These are phyloP conservation scores for Hyperopisus bebe DNA, from an alignment of 2,113 vertebrate species.

Conservation along the genomic window DNA sequence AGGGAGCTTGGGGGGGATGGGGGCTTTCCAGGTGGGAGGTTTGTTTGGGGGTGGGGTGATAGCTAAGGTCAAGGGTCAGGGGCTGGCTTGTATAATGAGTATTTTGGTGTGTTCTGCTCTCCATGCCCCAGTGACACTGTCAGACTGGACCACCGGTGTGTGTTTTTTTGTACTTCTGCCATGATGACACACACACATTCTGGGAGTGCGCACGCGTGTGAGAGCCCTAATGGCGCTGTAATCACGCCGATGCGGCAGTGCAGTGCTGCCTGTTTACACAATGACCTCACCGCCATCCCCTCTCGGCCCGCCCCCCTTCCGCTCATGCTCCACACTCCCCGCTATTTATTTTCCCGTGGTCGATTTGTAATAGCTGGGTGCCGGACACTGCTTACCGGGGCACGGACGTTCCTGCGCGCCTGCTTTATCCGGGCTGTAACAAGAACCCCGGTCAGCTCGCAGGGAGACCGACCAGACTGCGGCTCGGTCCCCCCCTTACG, in stretches of 20 bases:
- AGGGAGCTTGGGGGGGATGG: slow-evolving; percentile 25
- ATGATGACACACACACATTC: background rate
- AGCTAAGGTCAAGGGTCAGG: background rate
- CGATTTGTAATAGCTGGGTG: slow-evolving; percentile 5
- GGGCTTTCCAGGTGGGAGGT: slow-evolving; percentile 15
- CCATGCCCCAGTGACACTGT: background rate
- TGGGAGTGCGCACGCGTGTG: background rate
- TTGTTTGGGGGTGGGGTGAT: background rate
- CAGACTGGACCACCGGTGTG: background rate
- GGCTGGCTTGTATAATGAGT: background rate
- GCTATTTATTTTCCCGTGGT: background rate
- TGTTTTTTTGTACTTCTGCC: background rate
- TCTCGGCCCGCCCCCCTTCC: background rate
- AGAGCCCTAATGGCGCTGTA: background rate
- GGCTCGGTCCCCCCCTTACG: background rate
- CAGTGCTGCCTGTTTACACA: background rate
- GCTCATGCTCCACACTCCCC: background rate
- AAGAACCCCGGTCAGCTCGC: background rate
- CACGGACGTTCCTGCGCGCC: background rate
- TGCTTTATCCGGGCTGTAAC: background rate
- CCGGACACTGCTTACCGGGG: background rate
- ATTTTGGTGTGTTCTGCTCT: slow-evolving; percentile 5
- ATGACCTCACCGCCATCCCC: background rate
- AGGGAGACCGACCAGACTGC: background rate
- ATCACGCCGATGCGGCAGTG: background rate